Evolutionary conservation across 2,888 invertebrate species (phyloP).

Genomic region (Corbicula japonica): DNA sequence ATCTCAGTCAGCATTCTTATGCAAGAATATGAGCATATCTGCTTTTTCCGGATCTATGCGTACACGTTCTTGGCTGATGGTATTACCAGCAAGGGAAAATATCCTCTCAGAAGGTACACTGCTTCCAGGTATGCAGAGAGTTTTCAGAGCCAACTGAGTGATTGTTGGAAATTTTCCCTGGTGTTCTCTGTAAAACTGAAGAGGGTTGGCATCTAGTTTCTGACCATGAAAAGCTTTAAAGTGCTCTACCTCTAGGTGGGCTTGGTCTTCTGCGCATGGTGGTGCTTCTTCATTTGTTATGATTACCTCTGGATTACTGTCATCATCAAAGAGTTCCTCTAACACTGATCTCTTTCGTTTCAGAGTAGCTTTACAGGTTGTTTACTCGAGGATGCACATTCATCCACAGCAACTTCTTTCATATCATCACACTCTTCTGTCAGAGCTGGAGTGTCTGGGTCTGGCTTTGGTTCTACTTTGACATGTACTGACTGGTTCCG

Average conservation of each 20-base stretch:
- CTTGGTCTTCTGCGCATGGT: background rate
- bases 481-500: background rate
- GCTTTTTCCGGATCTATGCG: no score
- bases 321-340: conserved; percentile 8
- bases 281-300: conserved; percentile 4
- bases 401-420: no score
- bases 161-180: background rate
- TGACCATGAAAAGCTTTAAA: background rate
- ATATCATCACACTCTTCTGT: background rate
- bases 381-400: no score
- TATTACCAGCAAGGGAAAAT: no score
- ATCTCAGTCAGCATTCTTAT: no score
- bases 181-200: background rate
- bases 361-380: no score
- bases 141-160: background rate
- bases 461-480: background rate
- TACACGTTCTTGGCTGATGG: no score
- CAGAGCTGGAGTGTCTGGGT: background rate
- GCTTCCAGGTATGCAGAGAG: background rate
- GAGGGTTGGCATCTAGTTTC: background rate
- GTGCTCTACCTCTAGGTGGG: conserved; percentile 5
- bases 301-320: background rate
- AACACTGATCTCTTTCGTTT: no score
- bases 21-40: no score
- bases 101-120: no score